Percentiles rank a stretch among this genome's conserved stretches.
phyloP scores from a whole-genome alignment of 1,140 invertebrate species.

The Ridgeia piscesae region DNA sequence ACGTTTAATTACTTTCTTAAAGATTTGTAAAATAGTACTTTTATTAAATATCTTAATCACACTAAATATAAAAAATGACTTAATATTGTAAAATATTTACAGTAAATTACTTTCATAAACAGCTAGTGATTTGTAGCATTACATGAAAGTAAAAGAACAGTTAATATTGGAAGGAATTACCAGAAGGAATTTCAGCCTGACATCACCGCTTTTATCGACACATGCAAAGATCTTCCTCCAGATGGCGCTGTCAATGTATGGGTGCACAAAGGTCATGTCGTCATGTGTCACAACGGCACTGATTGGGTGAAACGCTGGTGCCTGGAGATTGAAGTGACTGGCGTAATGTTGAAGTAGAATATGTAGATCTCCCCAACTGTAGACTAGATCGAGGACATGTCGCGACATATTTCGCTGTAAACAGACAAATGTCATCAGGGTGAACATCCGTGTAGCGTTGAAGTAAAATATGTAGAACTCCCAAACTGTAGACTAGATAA shows the following conservation, averaged over 20 bases:
- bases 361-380: background rate
- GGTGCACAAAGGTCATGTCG: background rate
- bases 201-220: background rate
- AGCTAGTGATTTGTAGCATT: too few relatives aligned
- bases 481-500: too few relatives aligned
- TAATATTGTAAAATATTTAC: too few relatives aligned
- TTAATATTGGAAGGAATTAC: background rate
- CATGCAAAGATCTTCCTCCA: background rate
- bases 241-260: background rate
- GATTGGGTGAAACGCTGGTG: background rate
- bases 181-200: background rate
- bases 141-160: too few relatives aligned
- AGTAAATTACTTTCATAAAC: too few relatives aligned
- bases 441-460: background rate
- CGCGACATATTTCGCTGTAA: background rate
- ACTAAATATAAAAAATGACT: too few relatives aligned
- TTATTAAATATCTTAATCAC: too few relatives aligned
- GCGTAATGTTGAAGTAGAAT: background rate
- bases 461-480: too few relatives aligned
- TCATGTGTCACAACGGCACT: background rate
- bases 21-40: too few relatives aligned
- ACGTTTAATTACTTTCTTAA: too few relatives aligned
- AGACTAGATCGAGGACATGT: background rate
- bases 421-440: background rate
- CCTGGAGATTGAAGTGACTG: background rate